phyloP scores from a whole-genome alignment of 2,888 invertebrate species.

The Tipula confusa region DNA sequence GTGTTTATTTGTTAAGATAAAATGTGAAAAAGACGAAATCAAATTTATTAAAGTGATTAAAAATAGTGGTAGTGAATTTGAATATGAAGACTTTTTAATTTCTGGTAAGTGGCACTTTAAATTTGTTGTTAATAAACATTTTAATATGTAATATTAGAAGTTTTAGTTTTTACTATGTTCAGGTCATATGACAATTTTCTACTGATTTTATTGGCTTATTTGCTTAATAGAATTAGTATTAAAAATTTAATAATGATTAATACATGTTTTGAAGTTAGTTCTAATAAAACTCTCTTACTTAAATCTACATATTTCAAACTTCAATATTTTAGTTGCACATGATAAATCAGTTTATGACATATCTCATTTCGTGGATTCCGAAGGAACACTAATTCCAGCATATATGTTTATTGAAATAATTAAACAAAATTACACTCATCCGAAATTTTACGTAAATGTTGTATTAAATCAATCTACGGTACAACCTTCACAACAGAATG shows the following conservation, averaged over 20 bases:
- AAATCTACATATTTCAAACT: neutral
- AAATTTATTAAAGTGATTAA: neutral
- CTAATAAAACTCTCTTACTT: neutral
- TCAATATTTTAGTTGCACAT: neutral
- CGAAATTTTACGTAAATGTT: neutral
- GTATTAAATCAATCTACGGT: neutral
- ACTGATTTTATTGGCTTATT: too few species aligned
- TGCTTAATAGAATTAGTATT: too few species aligned
- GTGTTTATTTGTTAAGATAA: too few species aligned
- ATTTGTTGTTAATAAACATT: neutral
- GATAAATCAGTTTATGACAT: neutral
- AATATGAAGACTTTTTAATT: neutral
- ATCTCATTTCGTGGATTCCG: neutral
- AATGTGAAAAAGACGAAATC: neutral
- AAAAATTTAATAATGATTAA: too few species aligned
- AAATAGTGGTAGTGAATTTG: neutral
- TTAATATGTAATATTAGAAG: neutral
- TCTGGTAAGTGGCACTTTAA: neutral
- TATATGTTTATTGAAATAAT: neutral
- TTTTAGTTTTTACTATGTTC: neutral
- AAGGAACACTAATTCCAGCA: neutral
- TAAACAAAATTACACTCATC: neutral
- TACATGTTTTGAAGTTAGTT: too few species aligned
- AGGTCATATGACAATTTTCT: too few species aligned
- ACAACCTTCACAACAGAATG: neutral